Evolutionary conservation across 1,140 invertebrate genomes (phyloP).

Genomic region (Orussus abietinus): DNA sequence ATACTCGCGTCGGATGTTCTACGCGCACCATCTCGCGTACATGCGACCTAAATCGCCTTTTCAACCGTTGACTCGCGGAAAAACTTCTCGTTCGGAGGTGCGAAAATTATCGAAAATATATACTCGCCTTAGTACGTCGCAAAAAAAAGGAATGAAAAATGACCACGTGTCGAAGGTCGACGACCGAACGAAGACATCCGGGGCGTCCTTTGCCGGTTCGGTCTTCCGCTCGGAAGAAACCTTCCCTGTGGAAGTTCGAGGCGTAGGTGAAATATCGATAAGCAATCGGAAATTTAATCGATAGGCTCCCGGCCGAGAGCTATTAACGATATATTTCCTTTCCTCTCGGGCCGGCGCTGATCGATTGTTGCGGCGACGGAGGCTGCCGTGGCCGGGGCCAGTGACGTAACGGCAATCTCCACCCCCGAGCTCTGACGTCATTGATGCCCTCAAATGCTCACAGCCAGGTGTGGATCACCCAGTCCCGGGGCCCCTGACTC

Average conservation of each 20-base stretch:
- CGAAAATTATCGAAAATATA: no score
- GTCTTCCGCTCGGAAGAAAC: not conserved
- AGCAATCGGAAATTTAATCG: constrained; percentile 26
- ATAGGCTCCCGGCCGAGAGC: constrained; percentile 16
- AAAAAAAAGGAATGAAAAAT: no score
- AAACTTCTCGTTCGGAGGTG: no score
- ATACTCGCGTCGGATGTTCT: no score
- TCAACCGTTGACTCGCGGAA: no score
- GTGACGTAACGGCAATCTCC: constrained; percentile 38
- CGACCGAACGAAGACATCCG: no score
- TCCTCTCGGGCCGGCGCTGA: constrained; percentile 17
- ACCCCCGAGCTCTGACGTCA: constrained; percentile 45
- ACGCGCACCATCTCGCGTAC: no score
- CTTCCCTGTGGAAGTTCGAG: not conserved
- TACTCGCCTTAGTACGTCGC: no score
- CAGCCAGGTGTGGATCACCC: no score
- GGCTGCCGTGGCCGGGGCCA: constrained; percentile 17
- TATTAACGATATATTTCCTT: constrained; percentile 26
- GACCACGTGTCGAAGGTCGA: no score
- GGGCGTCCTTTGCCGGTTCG: not conserved
- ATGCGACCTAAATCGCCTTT: no score
- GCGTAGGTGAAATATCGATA: constrained; percentile 15
- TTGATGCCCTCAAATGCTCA: constrained; percentile 49
- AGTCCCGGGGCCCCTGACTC: no score
- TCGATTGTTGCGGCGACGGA: constrained; percentile 29